These are phyloP conservation scores for Zaprionus ghesquierei DNA, from an alignment of 1,140 invertebrate species.

Conservation along the genomic window DNA sequence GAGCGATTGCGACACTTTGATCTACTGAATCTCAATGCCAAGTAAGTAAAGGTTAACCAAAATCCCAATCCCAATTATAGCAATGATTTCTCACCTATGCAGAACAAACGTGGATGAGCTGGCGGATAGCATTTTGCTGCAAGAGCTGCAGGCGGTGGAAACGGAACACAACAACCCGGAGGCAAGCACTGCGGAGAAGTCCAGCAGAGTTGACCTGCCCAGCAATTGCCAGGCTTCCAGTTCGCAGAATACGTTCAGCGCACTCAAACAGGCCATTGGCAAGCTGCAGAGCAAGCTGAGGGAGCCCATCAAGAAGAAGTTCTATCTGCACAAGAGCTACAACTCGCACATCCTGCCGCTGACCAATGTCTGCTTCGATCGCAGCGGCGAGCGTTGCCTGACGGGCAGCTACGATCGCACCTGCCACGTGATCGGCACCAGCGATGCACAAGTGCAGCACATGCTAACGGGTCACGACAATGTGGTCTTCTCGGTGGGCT, in stretches of 20 bases:
- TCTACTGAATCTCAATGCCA: conserved; percentile 84
- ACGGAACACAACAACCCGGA: neutral
- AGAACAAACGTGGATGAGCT: conserved; percentile 58
- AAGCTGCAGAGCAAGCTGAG: conserved; percentile 84
- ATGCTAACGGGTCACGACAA: conserved; percentile 90
- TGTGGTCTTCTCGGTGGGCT: conserved; percentile 90
- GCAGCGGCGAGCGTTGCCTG: conserved; percentile 88
- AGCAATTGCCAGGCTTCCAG: conserved; percentile 28
- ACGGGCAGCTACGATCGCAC: conserved; percentile 93
- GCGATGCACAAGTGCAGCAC: conserved; percentile 87
- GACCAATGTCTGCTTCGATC: conserved; percentile 90
- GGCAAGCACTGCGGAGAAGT: neutral
- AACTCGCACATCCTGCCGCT: conserved; percentile 90
- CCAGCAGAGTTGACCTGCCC: neutral
- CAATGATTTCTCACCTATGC: neutral
- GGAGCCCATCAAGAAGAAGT: conserved; percentile 85
- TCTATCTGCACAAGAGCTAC: conserved; percentile 87
- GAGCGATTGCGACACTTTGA: conserved; percentile 85
- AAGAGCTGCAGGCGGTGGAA: conserved; percentile 51
- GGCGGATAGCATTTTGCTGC: conserved; percentile 51
- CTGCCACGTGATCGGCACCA: conserved; percentile 92
- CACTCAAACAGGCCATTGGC: conserved; percentile 82
- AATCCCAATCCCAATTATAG: neutral
- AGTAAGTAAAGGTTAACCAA: conserved; percentile 79
- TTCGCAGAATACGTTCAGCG: conserved; percentile 56